A percentile compares a stretch with the other conserved stretches of the same genome.
Evolutionary conservation across 2,797 vertebrate genomes (phyloP).

Genomic region (Vipera ursinii): DNA sequence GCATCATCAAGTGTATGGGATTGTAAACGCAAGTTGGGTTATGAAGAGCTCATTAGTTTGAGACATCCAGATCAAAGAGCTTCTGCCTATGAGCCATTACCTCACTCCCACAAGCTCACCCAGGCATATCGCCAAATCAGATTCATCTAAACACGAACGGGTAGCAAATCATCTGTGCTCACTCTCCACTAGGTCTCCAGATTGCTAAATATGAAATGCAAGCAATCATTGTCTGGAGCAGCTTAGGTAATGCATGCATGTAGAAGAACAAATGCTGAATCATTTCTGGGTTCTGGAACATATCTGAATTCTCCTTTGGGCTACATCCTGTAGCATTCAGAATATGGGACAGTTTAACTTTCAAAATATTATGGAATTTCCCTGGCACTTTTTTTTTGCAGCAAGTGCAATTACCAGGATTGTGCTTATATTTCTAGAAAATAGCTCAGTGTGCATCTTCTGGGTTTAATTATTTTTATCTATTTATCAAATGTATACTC

Average conservation of each 20-base stretch:
- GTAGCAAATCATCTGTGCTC: slow-evolving; percentile 18
- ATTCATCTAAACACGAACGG: slow-evolving; percentile 17
- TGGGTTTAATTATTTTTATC: neutral
- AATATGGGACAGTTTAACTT: neutral
- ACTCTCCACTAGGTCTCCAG: neutral
- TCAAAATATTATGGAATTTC: neutral
- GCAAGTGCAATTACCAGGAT: neutral
- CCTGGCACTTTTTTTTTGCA: neutral
- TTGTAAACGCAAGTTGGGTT: neutral
- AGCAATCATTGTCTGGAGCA: neutral
- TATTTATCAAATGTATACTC: neutral
- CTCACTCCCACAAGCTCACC: slow-evolving; percentile 1
- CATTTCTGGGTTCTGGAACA: accelerated
- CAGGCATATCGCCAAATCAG: slow-evolving; percentile 9
- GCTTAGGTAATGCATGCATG: accelerated
- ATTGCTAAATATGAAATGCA: slow-evolving; percentile 2
- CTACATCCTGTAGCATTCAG: neutral
- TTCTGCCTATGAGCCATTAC: neutral
- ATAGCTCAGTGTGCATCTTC: neutral
- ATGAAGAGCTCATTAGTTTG: slow-evolving; percentile 7
- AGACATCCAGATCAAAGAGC: neutral
- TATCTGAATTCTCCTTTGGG: neutral
- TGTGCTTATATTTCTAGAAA: neutral
- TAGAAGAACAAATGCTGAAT: neutral
- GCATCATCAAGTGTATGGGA: neutral